Percentiles rank a stretch among this genome's conserved stretches.
These are phyloP conservation scores for Hipposideros armiger DNA, from an alignment of 2,113 vertebrate genomes.

Conservation along the genomic window DNA sequence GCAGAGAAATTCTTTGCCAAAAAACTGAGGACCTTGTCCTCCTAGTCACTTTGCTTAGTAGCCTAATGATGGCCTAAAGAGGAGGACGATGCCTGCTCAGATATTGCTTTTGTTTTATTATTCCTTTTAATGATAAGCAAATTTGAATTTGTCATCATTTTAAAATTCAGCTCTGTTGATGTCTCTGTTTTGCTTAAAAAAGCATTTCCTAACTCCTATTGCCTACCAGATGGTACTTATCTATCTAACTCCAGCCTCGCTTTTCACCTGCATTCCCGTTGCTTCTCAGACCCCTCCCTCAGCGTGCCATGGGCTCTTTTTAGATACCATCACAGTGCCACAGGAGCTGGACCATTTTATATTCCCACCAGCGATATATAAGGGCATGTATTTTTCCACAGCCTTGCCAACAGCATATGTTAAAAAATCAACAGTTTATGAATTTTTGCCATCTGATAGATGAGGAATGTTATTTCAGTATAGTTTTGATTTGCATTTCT, in stretches of 20 bases:
- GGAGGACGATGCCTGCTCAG: not conserved
- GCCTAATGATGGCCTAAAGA: not conserved
- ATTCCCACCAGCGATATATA: not conserved
- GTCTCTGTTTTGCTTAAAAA: not conserved
- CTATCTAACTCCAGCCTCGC: not conserved
- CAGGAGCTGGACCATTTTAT: not conserved
- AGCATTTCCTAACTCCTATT: not conserved
- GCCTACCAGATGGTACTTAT: not conserved
- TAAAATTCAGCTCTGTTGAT: not conserved
- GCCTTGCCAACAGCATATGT: not conserved
- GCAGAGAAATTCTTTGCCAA: not conserved
- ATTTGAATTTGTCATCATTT: slow-evolving; percentile 5
- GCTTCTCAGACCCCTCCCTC: not conserved
- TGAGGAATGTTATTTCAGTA: not conserved
- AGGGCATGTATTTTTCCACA: not conserved
- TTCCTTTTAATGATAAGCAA: slow-evolving; percentile 13
- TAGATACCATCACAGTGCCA: not conserved
- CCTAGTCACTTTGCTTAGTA: not conserved
- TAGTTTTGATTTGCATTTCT: slow-evolving; percentile 49
- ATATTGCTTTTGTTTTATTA: not conserved
- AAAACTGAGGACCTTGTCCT: not conserved
- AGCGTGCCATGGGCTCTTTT: not conserved
- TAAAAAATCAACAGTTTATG: not conserved
- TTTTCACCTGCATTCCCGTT: not conserved
- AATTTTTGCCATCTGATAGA: slow-evolving; percentile 28